Conservation (phyloP, 2,888 invertebrate genomes). For the Macroteleia sp. region DNA sequence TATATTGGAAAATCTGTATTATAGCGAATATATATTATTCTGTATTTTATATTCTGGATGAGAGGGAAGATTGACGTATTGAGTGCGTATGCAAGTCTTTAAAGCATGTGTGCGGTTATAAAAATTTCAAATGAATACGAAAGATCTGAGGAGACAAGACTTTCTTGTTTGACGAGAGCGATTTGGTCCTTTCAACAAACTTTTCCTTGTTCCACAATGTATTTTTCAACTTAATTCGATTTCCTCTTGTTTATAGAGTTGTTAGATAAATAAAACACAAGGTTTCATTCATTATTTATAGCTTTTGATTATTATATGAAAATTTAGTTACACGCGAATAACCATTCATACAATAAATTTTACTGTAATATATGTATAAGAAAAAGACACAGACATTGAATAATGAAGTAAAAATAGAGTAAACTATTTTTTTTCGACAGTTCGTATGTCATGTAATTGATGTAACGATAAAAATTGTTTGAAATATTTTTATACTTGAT, state of each 20-base stretch:
- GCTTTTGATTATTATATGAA: background rate
- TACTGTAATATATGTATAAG: constrained; percentile 19
- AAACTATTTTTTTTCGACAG: constrained; percentile 16
- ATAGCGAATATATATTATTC: constrained; percentile 82
- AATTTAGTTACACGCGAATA: too few relatives aligned
- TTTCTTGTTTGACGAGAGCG: constrained; percentile 46
- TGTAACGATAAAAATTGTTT: constrained; percentile 2
- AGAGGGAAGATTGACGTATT: constrained; percentile 64
- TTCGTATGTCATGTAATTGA: background rate
- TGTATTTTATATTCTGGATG: constrained; percentile 80
- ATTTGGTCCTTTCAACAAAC: constrained; percentile 34
- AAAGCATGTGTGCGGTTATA: constrained; percentile 55
- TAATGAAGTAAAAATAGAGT: background rate
- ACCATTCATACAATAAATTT: background rate
- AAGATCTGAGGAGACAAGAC: constrained; percentile 50
- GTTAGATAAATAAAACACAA: constrained; percentile 21
- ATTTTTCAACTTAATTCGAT: constrained; percentile 19
- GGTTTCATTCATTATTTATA: constrained; percentile 29
- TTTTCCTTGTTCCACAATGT: constrained; percentile 20
- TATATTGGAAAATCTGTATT: constrained; percentile 80
- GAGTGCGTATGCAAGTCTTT: constrained; percentile 60
- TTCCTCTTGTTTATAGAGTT: constrained; percentile 17
- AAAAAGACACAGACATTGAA: background rate
- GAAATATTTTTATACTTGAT: constrained; percentile 23
- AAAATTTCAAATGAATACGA: constrained; percentile 53